Base-by-base conservation (phyloP, 1,140 invertebrate genomes). In the Drosophila sp. region DNA sequence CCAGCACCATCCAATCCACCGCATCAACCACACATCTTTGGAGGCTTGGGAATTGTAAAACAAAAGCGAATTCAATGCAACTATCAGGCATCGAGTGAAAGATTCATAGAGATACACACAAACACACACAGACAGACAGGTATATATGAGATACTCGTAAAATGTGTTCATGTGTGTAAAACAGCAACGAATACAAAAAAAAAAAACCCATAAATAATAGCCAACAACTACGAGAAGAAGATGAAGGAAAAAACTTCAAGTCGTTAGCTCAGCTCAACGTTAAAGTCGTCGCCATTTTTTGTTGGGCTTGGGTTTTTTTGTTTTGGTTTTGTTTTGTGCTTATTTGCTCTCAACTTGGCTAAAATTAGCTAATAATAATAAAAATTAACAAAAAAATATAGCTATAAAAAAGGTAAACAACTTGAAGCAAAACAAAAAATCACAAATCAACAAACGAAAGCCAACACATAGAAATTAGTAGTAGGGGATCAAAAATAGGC, bases 281-380 rank as follows among this genome's bases (percentile, higher is more conserved):
- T 50, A 50, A 55, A 61, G 44, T 25, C 70, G 50, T 66, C 79
- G 82, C 82, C 83, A 86, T 87, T 76, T 87, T 87, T 47, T 25
- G 25, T 27, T 50, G 7, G 23, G 7, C 6, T 47, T 23, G 44
- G 17, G 17, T 47, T 47, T 23, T 25, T 50, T 25, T 50, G 7
- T 27, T 50, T 7, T 47, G 4, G 3, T 47, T 23, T 47, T 47
- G 17, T 6, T 47, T 25, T 47, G 44, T 47, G 17, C 17, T 25
- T 47, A 8, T 47, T 23, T 47, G 44, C 44, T 50, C 44, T 50
- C 44, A 69, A 62, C 69, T 69, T 84, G 72, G 64, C 80, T 82
- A 68, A 87, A 86, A 86, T 86, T 86, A 87, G 83, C 82, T 86
- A 86, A 87, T 82, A 86, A 70, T 64, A 78, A 61, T 69, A 70